Percentiles rank a stretch among this genome's conserved stretches.
Conservation (phyloP, 2,113 vertebrate genomes). For the Sprattus sprattus region DNA sequence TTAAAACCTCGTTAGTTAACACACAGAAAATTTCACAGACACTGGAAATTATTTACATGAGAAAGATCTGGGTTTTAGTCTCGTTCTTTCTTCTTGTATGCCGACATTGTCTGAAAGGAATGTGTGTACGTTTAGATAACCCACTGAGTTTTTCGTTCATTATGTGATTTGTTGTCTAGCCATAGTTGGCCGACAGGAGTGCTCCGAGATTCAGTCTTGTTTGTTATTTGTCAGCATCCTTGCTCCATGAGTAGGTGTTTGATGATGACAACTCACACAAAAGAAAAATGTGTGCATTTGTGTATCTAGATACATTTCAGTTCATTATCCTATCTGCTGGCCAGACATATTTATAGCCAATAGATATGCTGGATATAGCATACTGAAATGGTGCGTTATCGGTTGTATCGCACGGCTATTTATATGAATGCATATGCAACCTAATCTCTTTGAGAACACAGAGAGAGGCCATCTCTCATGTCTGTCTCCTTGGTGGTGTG, state of each 20-base stretch:
- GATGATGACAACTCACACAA: not conserved
- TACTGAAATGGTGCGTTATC: not conserved
- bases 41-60: not conserved
- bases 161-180: too few relatives aligned
- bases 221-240: not conserved
- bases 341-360: not conserved
- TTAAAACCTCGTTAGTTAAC: slow-evolving; percentile 2
- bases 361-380: not conserved
- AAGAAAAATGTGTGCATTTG: not conserved
- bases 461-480: not conserved
- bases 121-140: too few relatives aligned
- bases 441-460: not conserved
- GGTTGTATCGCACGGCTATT: not conserved
- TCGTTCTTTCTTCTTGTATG: too few relatives aligned
- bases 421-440: not conserved
- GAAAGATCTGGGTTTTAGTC: too few relatives aligned
- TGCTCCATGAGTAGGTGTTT: not conserved
- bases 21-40: too few relatives aligned
- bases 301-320: not conserved
- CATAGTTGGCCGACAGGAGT: too few relatives aligned
- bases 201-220: not conserved
- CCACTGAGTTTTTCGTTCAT: too few relatives aligned
- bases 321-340: not conserved
- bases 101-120: too few relatives aligned
- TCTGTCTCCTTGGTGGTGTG: not conserved